These are phyloP conservation scores for Hecatera dysodea DNA, from an alignment of 2,888 invertebrate genomes.

Conservation along the genomic window DNA sequence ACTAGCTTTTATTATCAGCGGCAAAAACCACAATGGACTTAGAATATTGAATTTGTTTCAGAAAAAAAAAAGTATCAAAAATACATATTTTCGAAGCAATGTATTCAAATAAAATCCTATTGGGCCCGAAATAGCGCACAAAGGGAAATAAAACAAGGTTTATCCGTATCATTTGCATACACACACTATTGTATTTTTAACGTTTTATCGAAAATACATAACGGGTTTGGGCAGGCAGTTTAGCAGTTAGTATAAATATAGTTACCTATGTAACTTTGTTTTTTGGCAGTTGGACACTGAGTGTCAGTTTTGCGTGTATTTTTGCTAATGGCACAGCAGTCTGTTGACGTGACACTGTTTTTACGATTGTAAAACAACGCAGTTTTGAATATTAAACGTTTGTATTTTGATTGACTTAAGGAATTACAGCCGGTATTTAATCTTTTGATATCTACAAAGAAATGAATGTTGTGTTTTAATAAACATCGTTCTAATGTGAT, in stretches of 20 bases:
- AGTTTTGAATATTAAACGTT: neutral
- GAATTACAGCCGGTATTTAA: neutral
- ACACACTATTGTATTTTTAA: constrained; percentile 24
- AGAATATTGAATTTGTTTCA: constrained; percentile 4
- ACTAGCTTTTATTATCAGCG: neutral
- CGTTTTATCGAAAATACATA: constrained; percentile 7
- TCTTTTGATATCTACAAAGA: neutral
- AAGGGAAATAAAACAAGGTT: constrained; percentile 40
- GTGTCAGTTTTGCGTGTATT: neutral
- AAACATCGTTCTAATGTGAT: neutral
- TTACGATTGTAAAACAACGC: neutral
- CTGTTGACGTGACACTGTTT: neutral
- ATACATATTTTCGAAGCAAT: constrained; percentile 5
- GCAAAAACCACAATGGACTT: neutral
- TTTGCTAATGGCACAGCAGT: neutral
- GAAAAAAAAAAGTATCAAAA: constrained; percentile 10
- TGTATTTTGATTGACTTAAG: neutral
- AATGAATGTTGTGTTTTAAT: neutral
- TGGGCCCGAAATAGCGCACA: constrained; percentile 17
- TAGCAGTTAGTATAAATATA: constrained; percentile 9
- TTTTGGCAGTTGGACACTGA: neutral
- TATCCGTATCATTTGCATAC: constrained; percentile 34
- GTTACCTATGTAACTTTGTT: neutral
- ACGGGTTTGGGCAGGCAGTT: neutral
- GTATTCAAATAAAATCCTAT: constrained; percentile 37